These are phyloP conservation scores for Ceraclea dissimilis DNA, from an alignment of 2,888 invertebrate genomes.

Conservation along the genomic window DNA sequence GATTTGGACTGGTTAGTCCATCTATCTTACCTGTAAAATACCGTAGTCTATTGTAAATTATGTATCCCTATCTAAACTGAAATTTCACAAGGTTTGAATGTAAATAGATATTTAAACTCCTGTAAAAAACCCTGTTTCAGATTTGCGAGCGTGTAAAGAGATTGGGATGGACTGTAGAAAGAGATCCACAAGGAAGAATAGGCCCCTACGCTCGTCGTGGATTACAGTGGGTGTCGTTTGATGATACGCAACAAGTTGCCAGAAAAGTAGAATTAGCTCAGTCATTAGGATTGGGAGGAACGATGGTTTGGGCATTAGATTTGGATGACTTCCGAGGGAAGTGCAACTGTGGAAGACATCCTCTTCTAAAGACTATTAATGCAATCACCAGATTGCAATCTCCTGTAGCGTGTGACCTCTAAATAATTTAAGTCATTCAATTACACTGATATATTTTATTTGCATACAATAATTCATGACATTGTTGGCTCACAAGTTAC, in stretches of 20 bases:
- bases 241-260: constrained; percentile 58
- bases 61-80: too few relatives aligned
- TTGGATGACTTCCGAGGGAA: constrained; percentile 63
- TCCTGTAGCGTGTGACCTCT: constrained; percentile 14
- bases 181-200: constrained; percentile 53
- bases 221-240: constrained; percentile 74
- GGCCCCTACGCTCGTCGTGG: constrained; percentile 67
- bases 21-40: too few relatives aligned
- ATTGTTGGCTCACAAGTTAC: neutral
- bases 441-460: neutral
- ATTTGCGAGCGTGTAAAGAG: constrained; percentile 50
- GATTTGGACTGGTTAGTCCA: too few relatives aligned
- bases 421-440: neutral
- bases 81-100: neutral
- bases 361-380: constrained; percentile 35
- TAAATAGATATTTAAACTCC: neutral
- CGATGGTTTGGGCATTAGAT: constrained; percentile 73
- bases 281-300: constrained; percentile 57
- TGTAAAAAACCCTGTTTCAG: constrained; percentile 31
- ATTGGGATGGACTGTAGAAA: constrained; percentile 53
- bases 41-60: too few relatives aligned
- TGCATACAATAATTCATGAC: too few relatives aligned
- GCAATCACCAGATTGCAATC: constrained; percentile 6
- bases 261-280: constrained; percentile 54
- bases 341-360: constrained; percentile 62